Conservation (phyloP, 2,888 invertebrate genomes). For the Syrphus vitripennis region DNA sequence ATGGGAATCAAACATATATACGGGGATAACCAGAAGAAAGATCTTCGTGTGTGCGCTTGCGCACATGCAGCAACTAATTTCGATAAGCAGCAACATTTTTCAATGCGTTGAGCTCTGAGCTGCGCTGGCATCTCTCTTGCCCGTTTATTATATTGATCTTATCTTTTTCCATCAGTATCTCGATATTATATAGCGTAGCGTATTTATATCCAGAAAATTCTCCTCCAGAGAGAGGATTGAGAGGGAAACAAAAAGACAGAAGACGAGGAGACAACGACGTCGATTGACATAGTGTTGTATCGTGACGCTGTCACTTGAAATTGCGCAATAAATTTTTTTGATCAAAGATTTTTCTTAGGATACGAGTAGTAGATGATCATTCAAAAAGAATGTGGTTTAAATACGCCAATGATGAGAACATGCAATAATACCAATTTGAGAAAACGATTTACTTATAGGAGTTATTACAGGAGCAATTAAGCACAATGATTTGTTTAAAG, state of each 20-base stretch:
- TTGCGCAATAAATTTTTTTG: conserved; percentile 55
- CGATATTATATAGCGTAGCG: not conserved
- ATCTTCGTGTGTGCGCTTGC: conserved; percentile 52
- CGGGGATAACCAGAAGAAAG: not conserved
- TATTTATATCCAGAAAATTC: conserved; percentile 35
- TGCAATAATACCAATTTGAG: too few species aligned
- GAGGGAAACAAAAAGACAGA: not conserved
- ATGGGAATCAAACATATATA: not conserved
- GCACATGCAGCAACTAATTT: conserved; percentile 59
- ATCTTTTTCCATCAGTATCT: conserved; percentile 51
- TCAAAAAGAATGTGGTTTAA: not conserved
- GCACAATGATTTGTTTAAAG: too few species aligned
- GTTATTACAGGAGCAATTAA: too few species aligned
- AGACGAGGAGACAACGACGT: not conserved
- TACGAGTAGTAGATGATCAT: not conserved
- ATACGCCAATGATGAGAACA: conserved; percentile 49
- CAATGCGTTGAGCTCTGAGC: conserved; percentile 9
- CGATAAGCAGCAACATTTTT: conserved; percentile 66
- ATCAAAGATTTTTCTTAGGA: conserved; percentile 34
- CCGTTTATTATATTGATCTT: conserved; percentile 55
- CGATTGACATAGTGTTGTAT: conserved; percentile 44
- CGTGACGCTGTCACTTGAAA: conserved; percentile 43
- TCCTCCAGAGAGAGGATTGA: conserved; percentile 11
- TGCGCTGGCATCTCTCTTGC: conserved; percentile 32
- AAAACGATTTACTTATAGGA: too few species aligned